phyloP scores from a whole-genome alignment of 2,797 vertebrate genomes.

The Neostethus bicornis region DNA sequence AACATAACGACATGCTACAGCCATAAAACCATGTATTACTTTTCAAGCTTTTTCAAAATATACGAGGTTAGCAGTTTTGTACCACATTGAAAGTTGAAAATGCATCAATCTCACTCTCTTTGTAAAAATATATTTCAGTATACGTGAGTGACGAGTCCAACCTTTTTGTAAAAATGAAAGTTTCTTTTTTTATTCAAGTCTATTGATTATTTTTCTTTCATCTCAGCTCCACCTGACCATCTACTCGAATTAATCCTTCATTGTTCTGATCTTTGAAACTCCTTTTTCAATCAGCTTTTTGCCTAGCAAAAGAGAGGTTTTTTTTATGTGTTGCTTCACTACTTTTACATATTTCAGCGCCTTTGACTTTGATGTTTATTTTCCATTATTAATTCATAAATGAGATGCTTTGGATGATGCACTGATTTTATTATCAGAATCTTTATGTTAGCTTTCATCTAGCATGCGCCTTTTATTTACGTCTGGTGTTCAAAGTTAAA shows the following conservation, averaged over 20 bases:
- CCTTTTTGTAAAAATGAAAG: too few relatives aligned
- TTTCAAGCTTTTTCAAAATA: too few relatives aligned
- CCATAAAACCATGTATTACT: too few relatives aligned
- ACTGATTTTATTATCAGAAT: conserved; percentile 77
- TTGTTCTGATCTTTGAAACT: not conserved
- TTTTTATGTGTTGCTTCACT: conserved; percentile 40
- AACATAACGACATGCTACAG: too few relatives aligned
- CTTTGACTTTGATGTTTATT: conserved; percentile 69
- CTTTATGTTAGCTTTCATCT: conserved; percentile 74
- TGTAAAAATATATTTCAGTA: too few relatives aligned
- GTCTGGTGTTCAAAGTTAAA: conserved; percentile 60
- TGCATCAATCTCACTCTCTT: too few relatives aligned
- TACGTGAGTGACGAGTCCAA: too few relatives aligned
- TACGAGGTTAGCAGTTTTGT: too few relatives aligned
- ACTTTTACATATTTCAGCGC: conserved; percentile 42
- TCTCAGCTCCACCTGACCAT: conserved; percentile 7
- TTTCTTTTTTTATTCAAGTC: too few relatives aligned
- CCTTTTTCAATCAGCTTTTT: conserved; percentile 30
- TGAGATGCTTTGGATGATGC: conserved; percentile 71
- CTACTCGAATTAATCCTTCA: not conserved
- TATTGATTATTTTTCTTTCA: too few relatives aligned
- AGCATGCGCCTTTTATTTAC: conserved; percentile 63
- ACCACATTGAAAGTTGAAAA: too few relatives aligned
- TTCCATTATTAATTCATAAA: conserved; percentile 77
- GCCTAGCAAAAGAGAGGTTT: conserved; percentile 45